Percentiles rank a stretch among this genome's conserved stretches.
These are phyloP conservation scores for Neria commutata DNA, from an alignment of 2,888 invertebrate species.

Conservation along the genomic window DNA sequence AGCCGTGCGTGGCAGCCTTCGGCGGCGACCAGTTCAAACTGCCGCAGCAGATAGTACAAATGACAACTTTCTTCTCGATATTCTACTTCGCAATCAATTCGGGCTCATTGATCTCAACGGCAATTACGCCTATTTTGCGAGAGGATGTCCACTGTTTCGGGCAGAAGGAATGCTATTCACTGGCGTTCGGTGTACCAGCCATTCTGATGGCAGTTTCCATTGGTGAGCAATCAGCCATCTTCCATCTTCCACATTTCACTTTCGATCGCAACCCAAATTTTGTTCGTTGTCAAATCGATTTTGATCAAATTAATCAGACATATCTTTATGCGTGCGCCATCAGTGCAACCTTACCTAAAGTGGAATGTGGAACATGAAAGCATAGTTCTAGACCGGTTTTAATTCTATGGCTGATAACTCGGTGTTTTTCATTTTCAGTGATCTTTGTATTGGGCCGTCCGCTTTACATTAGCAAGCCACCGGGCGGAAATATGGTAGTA, in stretches of 20 bases:
- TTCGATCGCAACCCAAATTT: no score
- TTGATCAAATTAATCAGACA: no score
- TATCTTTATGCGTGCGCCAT: no score
- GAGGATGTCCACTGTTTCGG: constrained; percentile 71
- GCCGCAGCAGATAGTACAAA: constrained; percentile 69
- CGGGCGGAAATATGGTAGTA: constrained; percentile 73
- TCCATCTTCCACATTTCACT: no score
- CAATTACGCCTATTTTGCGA: constrained; percentile 76
- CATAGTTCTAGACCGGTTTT: no score
- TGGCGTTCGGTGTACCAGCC: constrained; percentile 81
- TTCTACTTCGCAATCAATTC: constrained; percentile 74
- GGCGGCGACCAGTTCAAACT: constrained; percentile 80
- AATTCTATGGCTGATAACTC: no score
- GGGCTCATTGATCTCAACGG: constrained; percentile 75
- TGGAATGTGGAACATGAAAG: no score
- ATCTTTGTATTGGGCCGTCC: constrained; percentile 73
- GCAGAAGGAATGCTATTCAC: constrained; percentile 71
- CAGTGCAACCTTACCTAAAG: no score
- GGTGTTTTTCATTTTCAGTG: constrained; percentile 67
- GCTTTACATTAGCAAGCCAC: constrained; percentile 70
- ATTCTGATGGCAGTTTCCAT: constrained; percentile 73
- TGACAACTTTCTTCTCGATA: constrained; percentile 76
- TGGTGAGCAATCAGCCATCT: no score
- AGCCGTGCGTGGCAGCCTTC: constrained; percentile 82
- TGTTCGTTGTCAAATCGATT: no score